Evolutionary conservation across 2,888 invertebrate genomes (phyloP).

Genomic region (Sepiola atlantica): DNA sequence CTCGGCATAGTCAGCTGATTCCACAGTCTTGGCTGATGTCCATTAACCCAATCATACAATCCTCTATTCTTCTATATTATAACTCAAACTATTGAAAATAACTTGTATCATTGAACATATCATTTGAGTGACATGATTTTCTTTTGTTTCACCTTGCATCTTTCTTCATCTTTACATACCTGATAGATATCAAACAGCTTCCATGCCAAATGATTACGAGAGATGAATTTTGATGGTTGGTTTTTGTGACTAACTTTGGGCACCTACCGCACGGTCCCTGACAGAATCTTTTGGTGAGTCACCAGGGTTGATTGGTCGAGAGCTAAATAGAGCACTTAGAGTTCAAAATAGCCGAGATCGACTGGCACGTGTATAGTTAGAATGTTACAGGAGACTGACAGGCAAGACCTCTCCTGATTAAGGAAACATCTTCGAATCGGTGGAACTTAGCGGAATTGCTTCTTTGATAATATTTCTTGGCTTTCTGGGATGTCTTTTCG

Average conservation of each 20-base stretch:
- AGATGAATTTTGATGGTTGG: not conserved
- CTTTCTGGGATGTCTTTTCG: conserved; percentile 15
- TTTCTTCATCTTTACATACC: not conserved
- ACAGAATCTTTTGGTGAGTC: conserved; percentile 23
- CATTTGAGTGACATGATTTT: conserved; percentile 32
- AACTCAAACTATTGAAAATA: no score
- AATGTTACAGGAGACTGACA: conserved; percentile 9
- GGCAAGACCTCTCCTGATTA: conserved; percentile 11
- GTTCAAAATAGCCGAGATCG: conserved; percentile 13
- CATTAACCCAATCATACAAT: no score
- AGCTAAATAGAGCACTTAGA: conserved; percentile 12
- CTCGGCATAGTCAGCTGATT: no score
- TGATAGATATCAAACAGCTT: not conserved
- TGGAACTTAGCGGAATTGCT: not conserved
- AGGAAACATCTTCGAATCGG: not conserved
- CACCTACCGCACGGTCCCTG: conserved; percentile 23
- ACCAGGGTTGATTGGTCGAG: not conserved
- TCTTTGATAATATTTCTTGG: conserved; percentile 32
- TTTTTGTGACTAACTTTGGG: not conserved
- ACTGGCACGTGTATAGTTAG: not conserved
- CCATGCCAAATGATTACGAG: not conserved
- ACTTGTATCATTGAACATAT: not conserved
- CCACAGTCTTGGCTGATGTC: no score
- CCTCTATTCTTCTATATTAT: no score
- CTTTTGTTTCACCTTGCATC: not conserved